Conservation (phyloP, 2,797 vertebrate species). For the Anguilla pacifica region DNA sequence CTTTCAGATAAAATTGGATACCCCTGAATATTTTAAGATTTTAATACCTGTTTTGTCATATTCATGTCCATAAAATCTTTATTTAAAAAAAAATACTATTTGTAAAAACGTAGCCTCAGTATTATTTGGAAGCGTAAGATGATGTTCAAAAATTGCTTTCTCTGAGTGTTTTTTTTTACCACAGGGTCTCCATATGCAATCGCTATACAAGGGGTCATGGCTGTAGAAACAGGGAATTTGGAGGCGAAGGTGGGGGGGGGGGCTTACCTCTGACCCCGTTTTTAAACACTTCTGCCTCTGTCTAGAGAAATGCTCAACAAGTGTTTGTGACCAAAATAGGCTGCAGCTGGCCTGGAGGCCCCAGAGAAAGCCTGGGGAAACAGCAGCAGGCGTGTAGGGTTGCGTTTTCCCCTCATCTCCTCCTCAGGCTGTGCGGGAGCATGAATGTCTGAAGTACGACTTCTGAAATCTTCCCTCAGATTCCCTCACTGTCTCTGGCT, state of each 20-base stretch:
- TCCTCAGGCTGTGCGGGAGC: not conserved
- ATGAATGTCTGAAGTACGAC: not conserved
- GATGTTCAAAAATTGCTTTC: too few species aligned
- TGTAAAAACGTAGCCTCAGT: too few species aligned
- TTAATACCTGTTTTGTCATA: too few species aligned
- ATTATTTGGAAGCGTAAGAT: too few species aligned
- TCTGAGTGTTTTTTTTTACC: not conserved
- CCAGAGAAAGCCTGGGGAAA: not conserved
- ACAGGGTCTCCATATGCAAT: not conserved
- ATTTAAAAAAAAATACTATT: too few species aligned
- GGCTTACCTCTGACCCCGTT: not conserved
- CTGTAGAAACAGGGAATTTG: not conserved
- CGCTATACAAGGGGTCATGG: not conserved
- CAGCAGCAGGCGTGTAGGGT: not conserved
- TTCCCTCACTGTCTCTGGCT: too few species aligned
- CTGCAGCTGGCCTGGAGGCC: conserved; percentile 16
- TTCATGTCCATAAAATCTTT: too few species aligned
- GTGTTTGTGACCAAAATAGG: conserved; percentile 15
- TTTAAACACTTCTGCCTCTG: not conserved
- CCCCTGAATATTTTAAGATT: too few species aligned
- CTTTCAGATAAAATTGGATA: too few species aligned
- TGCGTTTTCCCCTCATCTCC: not conserved
- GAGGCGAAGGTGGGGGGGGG: not conserved
- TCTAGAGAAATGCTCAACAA: not conserved
- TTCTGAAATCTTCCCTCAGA: not conserved